phyloP scores from a whole-genome alignment of 2,797 vertebrate genomes.

The Coregonus sp. region DNA sequence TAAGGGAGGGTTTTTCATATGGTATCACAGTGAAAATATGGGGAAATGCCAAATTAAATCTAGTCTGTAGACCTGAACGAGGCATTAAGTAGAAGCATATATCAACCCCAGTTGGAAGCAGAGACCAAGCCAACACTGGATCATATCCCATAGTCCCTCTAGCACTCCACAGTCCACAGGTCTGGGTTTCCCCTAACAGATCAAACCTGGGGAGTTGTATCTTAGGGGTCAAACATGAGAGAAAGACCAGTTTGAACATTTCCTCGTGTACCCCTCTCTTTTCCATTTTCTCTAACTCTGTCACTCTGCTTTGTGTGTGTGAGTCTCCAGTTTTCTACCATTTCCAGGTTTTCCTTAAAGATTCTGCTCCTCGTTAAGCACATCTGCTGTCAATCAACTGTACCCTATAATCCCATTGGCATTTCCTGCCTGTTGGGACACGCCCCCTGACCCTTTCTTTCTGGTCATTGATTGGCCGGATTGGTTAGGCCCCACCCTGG shows the following conservation, averaged over 20 bases:
- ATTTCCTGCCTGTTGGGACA: constrained; percentile 71
- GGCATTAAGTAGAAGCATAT: neutral
- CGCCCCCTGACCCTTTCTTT: neutral
- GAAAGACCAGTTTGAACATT: constrained; percentile 46
- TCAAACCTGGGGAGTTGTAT: neutral
- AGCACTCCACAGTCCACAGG: neutral
- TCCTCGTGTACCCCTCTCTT: constrained; percentile 30
- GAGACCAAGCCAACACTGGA: neutral
- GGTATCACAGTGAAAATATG: constrained; percentile 64
- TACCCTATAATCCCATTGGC: constrained; percentile 70
- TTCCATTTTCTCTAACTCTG: constrained; percentile 38
- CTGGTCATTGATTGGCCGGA: neutral
- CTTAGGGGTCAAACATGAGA: neutral
- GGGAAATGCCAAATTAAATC: constrained; percentile 35
- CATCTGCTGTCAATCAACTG: constrained; percentile 79
- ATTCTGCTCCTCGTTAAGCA: constrained; percentile 68
- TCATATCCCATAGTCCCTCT: neutral
- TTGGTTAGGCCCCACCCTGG: constrained; percentile 15
- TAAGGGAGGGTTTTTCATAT: constrained; percentile 27
- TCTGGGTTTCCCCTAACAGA: neutral
- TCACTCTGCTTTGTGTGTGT: neutral
- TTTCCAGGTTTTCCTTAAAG: constrained; percentile 58
- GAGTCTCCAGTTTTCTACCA: constrained; percentile 16
- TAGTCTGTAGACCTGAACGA: neutral
- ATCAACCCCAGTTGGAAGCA: neutral